These are phyloP conservation scores for Microcebus lehilahytsara DNA, from an alignment of 2,113 vertebrate genomes.

Conservation along the genomic window DNA sequence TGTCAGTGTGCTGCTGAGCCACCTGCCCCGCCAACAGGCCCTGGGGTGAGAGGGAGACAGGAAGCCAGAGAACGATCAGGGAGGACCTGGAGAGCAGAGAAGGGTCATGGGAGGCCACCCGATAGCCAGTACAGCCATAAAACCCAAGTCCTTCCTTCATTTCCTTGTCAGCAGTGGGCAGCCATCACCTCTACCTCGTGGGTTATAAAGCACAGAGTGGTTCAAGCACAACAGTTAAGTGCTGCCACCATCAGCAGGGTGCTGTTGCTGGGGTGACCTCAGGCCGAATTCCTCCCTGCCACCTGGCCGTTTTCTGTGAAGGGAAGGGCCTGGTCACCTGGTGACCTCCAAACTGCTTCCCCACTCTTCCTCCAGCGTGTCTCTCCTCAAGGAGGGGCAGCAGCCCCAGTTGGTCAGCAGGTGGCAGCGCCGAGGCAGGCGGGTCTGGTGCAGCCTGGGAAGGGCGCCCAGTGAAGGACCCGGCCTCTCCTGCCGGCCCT, in stretches of 20 bases:
- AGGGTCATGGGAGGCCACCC: neutral
- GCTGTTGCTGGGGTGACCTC: neutral
- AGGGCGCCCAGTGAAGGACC: fast-evolving
- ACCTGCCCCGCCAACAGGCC: neutral
- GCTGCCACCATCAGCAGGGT: neutral
- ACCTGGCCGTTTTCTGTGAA: neutral
- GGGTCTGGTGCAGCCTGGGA: fast-evolving
- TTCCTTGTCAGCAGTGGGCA: fast-evolving
- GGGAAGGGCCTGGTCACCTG: neutral
- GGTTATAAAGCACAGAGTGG: neutral
- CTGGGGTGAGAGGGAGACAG: neutral
- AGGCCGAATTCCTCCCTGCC: neutral
- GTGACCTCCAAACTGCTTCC: neutral
- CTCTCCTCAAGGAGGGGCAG: neutral
- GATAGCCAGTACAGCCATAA: neutral
- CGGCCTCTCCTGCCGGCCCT: neutral
- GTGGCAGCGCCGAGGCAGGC: neutral
- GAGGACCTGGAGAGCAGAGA: neutral
- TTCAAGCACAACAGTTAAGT: neutral
- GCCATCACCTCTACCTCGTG: neutral
- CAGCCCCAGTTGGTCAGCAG: neutral
- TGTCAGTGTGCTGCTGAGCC: neutral
- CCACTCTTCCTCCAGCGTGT: neutral
- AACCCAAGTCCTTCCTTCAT: neutral
- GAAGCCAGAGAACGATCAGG: neutral